Evolutionary conservation across 2,797 vertebrate genomes (phyloP).

Genomic region (Halcyon badia): DNA sequence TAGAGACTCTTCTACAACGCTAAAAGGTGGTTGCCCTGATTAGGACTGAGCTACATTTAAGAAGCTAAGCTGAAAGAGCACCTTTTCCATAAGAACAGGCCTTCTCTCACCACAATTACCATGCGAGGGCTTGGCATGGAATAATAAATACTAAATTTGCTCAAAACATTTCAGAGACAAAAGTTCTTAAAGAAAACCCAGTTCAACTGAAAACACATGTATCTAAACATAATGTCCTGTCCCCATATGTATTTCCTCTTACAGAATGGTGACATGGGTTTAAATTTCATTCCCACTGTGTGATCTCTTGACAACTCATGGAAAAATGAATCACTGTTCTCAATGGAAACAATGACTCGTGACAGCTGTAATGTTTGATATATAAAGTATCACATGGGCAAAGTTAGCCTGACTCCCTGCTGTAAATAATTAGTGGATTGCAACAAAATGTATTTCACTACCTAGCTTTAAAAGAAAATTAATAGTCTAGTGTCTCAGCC

Average conservation of each 20-base stretch:
- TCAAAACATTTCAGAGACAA: background rate
- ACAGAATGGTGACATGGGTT: conserved; percentile 66
- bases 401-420: conserved; percentile 23
- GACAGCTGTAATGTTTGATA: conserved; percentile 60
- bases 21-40: background rate
- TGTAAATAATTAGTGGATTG: conserved; percentile 56
- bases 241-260: conserved; percentile 57
- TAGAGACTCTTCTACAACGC: background rate
- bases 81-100: background rate
- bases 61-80: background rate
- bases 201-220: conserved; percentile 46
- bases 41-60: background rate
- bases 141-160: background rate
- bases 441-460: conserved; percentile 56
- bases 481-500: background rate
- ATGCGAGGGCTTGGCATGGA: background rate
- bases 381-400: conserved; percentile 37
- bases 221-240: conserved; percentile 16
- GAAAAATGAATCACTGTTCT: conserved; percentile 76
- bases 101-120: background rate
- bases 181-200: background rate
- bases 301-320: conserved; percentile 40
- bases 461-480: conserved; percentile 7
- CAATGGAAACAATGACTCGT: conserved; percentile 73
- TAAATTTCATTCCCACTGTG: conserved; percentile 70